Evolutionary conservation across 2,113 vertebrate genomes (phyloP).

Genomic region (Dinomys branickii): DNA sequence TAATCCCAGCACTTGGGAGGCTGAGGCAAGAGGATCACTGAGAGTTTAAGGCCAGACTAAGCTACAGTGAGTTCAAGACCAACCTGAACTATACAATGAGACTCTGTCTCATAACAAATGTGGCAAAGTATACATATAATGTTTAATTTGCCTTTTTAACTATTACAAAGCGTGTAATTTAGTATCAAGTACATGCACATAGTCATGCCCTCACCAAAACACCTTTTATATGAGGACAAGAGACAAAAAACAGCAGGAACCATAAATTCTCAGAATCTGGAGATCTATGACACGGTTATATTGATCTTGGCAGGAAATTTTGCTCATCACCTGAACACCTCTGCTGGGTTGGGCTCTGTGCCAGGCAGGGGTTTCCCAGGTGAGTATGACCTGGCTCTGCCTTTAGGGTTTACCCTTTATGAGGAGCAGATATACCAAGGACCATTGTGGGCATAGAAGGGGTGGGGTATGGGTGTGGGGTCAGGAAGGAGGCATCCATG

Average conservation of each 20-base stretch:
- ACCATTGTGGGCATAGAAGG: background rate
- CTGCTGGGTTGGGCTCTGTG: background rate
- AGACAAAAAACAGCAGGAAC: background rate
- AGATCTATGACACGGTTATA: background rate
- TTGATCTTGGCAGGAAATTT: background rate
- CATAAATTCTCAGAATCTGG: background rate
- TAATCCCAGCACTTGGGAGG: too few species aligned
- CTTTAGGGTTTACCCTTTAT: background rate
- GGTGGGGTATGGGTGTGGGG: background rate
- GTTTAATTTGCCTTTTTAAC: background rate
- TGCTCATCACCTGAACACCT: background rate
- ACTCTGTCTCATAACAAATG: background rate
- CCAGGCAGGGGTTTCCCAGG: background rate
- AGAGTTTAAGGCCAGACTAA: background rate
- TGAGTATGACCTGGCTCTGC: background rate
- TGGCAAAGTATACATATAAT: background rate
- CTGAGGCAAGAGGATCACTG: background rate
- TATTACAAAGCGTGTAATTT: background rate
- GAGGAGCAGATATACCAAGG: background rate
- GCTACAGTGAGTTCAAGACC: background rate
- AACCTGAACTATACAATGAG: background rate
- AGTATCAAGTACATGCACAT: constrained; percentile 13
- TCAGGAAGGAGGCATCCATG: background rate
- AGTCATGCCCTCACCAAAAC: background rate
- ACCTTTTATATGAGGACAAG: background rate